These are phyloP conservation scores for Maccullochella peelii DNA, from an alignment of 2,113 vertebrate species.

Conservation along the genomic window DNA sequence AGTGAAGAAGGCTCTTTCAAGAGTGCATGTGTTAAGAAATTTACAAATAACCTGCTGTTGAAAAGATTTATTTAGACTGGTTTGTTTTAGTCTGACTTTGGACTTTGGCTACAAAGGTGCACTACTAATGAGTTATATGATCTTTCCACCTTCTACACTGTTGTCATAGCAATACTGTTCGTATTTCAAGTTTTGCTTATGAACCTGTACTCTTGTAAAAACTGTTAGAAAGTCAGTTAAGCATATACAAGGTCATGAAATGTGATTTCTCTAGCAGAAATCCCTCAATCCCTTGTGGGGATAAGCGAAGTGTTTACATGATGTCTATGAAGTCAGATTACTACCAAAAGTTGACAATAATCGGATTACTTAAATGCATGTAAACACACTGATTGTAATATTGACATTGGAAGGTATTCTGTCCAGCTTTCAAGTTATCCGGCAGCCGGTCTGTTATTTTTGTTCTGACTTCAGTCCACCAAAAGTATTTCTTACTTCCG, in stretches of 20 bases:
- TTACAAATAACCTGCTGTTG: neutral
- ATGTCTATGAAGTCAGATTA: slow-evolving; percentile 20
- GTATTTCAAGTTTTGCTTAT: neutral
- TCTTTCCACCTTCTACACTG: neutral
- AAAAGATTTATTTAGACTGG: neutral
- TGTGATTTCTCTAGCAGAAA: slow-evolving; percentile 25
- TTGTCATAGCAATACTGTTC: slow-evolving; percentile 14
- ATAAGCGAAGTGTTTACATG: slow-evolving; percentile 36
- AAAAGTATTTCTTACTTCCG: slow-evolving; percentile 16
- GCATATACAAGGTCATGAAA: neutral
- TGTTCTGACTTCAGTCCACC: neutral
- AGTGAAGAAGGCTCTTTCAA: neutral
- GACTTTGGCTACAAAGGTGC: neutral
- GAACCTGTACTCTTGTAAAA: slow-evolving; percentile 13
- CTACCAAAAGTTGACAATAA: slow-evolving; percentile 9
- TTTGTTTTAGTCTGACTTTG: slow-evolving; percentile 2
- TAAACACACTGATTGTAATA: slow-evolving; percentile 7
- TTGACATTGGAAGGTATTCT: slow-evolving; percentile 29
- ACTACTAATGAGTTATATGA: neutral
- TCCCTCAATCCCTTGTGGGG: neutral
- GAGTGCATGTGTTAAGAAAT: slow-evolving; percentile 8
- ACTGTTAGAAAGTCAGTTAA: neutral
- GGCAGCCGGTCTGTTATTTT: slow-evolving; percentile 32
- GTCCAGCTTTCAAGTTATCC: slow-evolving; percentile 18
- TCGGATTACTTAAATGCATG: slow-evolving; percentile 4